phyloP scores from a whole-genome alignment of 1,140 invertebrate genomes.

The Diabrotica undecimpunctata region DNA sequence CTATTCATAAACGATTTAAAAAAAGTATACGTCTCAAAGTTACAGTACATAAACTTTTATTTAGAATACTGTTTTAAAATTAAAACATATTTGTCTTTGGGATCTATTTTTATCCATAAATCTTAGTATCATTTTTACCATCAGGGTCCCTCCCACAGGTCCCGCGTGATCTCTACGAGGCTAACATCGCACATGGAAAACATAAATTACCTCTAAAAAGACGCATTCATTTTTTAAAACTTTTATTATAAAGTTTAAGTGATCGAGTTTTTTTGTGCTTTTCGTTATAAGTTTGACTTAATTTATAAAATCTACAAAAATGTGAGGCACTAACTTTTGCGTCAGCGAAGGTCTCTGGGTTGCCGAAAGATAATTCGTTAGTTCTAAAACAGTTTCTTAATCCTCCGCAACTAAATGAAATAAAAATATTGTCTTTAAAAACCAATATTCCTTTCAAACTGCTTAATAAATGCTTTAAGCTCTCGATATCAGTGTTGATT shows the following conservation, averaged over 20 bases:
- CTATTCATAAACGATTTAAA: no score
- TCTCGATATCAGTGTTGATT: not conserved
- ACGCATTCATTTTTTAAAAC: no score
- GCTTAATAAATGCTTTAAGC: not conserved
- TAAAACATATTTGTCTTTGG: no score
- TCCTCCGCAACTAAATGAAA: not conserved
- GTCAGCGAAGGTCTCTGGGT: not conserved
- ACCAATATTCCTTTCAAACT: not conserved
- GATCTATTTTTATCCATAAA: no score
- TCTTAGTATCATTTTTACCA: no score
- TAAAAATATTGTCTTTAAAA: not conserved
- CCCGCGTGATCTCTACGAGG: no score
- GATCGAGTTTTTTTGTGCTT: not conserved
- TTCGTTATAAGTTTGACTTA: not conserved
- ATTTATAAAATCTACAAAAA: constrained; percentile 11
- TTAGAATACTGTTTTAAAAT: no score
- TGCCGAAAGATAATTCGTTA: not conserved
- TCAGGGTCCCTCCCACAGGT: no score
- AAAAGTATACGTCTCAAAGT: no score
- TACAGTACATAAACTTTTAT: no score
- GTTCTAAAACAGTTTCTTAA: not conserved
- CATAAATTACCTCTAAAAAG: no score
- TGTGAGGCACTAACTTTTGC: constrained; percentile 4
- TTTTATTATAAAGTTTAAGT: not conserved
- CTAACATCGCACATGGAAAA: no score